Conservation (phyloP, 2,113 vertebrate species). For the Callipepla squamata region DNA sequence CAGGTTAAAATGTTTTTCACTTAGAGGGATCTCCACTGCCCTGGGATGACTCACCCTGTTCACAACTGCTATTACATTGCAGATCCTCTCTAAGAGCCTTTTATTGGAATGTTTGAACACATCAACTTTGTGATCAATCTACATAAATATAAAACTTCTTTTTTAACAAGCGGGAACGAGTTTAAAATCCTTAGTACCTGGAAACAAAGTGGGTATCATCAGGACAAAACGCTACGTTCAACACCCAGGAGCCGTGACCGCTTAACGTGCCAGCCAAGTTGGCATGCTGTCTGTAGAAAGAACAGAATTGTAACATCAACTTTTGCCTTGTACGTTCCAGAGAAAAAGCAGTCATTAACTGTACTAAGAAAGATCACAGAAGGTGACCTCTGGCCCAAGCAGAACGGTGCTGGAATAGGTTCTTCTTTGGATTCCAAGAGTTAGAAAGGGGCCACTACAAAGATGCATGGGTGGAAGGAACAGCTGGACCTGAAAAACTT, state of each 20-base stretch:
- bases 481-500: not conserved
- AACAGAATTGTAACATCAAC: not conserved
- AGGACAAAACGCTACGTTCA: constrained; percentile 93
- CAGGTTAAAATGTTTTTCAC: not conserved
- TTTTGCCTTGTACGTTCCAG: not conserved
- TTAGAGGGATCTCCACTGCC: not conserved
- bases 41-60: not conserved
- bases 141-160: not conserved
- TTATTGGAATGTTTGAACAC: not conserved
- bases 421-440: not conserved
- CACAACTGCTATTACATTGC: not conserved
- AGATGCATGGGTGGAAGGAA: not conserved
- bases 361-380: not conserved
- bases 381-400: not conserved
- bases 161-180: not conserved
- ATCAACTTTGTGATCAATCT: not conserved
- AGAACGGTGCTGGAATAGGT: not conserved
- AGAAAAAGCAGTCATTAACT: not conserved
- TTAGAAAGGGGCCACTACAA: not conserved
- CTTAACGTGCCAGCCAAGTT: constrained; percentile 94
- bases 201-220: constrained; percentile 97
- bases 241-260: constrained; percentile 95
- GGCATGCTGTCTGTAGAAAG: constrained; percentile 88
- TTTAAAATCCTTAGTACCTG: constrained; percentile 79
- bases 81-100: not conserved